Base-by-base conservation (phyloP, 1,140 invertebrate species). In the Arion vulgaris region DNA sequence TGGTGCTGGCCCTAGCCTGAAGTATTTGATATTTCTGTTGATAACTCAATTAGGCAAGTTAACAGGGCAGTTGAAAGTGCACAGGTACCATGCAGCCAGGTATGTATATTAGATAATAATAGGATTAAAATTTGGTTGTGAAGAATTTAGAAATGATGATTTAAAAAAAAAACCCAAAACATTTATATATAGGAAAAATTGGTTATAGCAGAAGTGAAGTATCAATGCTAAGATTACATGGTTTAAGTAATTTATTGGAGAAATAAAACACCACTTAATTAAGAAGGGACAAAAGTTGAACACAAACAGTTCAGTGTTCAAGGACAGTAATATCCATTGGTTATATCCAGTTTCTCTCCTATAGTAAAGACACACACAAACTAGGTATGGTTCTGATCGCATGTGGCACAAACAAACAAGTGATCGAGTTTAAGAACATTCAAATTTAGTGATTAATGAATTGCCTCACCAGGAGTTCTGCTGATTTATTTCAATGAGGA, bases 241-340 rank as follows among this genome's bases (percentile, higher is more conserved):
- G 75, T 80, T 83, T 72, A 77, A 76, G 84, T 78, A 66, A 80
- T 82, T 80, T n/a, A n/a, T n/a, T 80, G 69, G 69, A 82, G 68
- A 86, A 83, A 87, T 77, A 78, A 82, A 81, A 74, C 39, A 45
- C 69, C 51, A 51, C 78, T 66, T 62, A 81, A 68, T 26, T 5
- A 45, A 45, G 41, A 45, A 15, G 5, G 5, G 41, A 45, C 15
- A 45, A 45, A 45, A 45, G 15, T 45, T 7, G 5, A 15, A 45
- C 41, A 45, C 41, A 45, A 45, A 45, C 41, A 45, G 15, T 45
- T 45, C 41, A 45, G 15, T 15, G 15, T 7, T n/a, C n/a, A n/a
- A n/a, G n/a, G n/a, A n/a, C n/a, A n/a, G n/a, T n/a, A n/a, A n/a
- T n/a, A n/a, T n/a, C n/a, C n/a, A n/a, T n/a, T n/a, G n/a, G n/a